Percentiles rank a stretch among this genome's conserved stretches.
Conservation (phyloP, 2,113 vertebrate species). For the Kobus ellipsiprymnus region DNA sequence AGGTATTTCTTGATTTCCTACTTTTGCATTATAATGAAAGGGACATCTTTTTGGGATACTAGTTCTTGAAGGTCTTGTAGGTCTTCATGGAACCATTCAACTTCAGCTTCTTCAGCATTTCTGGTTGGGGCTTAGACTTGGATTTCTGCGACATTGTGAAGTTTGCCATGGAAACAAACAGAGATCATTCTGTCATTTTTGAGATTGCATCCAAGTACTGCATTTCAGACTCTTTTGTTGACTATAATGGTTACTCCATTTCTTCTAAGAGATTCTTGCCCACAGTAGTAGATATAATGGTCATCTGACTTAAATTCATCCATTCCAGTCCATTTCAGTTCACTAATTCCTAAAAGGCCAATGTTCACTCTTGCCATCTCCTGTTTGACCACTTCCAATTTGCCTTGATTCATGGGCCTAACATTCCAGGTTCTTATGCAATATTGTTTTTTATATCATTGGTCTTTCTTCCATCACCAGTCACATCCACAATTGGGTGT, state of each 20-base stretch:
- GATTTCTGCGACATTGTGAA: not conserved
- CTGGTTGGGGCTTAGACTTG: not conserved
- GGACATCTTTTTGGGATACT: not conserved
- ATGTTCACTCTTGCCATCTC: not conserved
- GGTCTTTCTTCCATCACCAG: not conserved
- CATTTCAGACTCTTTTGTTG: not conserved
- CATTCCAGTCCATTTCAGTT: not conserved
- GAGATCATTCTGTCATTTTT: not conserved
- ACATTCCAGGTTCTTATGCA: not conserved
- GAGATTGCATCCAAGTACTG: not conserved
- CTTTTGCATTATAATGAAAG: not conserved
- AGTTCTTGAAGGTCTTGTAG: not conserved
- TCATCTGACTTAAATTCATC: not conserved
- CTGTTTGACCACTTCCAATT: not conserved
- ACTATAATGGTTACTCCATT: not conserved
- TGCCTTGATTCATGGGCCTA: not conserved
- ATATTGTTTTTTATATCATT: not conserved
- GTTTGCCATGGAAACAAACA: not conserved
- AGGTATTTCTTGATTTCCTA: not conserved
- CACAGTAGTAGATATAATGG: not conserved
- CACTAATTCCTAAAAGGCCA: not conserved
- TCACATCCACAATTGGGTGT: not conserved
- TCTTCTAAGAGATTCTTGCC: not conserved
- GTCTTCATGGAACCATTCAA: not conserved
- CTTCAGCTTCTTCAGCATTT: not conserved